Evolutionary conservation across 2,888 invertebrate species (phyloP), one percentile per base, ranked within the genome.

Genomic region (Escarpia spicata): DNA sequence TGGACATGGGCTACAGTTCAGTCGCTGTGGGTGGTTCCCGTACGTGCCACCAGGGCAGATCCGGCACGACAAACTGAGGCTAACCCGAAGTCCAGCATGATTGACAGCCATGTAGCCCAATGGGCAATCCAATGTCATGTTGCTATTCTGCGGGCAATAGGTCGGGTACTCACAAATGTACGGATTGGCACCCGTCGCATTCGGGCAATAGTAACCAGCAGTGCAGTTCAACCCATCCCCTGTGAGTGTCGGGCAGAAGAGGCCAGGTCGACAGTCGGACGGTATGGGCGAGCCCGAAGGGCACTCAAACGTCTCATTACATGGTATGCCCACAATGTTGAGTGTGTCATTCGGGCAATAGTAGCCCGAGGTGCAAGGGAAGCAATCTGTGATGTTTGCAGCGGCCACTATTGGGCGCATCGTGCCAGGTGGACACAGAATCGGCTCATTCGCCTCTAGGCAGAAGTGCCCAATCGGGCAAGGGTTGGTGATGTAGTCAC

Each of bases 401-500:
- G 96, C 95, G 43, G 96, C 96, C 0, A 95, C 94, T 6, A 93
- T 94, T 45, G 95, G 95, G 92, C 95, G 94, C 95, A 95, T 95
- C 37, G 94, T 94, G 19, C 96, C 96, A 19, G 96, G 95, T 12
- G 96, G 96, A 94, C 96, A 96, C 45, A 95, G 94, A 2, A 94
- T 91, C 45, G 96, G 96, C 91, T 96, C 96, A 90, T 95, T 95
- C 9, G 95, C 95, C 26, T 92, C 93, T 89, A 94, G 93, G 94
- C 96, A 96, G 94, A 95, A 96, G 93, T 95, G 95, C 15, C 95
- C 96, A 89, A 95, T 94, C n/a, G 96, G 96, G 93, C 96, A 96
- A 3, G 95, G 95, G 93, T 94, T 95, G 31, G 93, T 93, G 0
- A 94, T 94, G 94, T 95, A 95, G 92, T 95, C 94, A 43, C 94